Conservation (phyloP, 1,140 invertebrate genomes). For the Drosophila sulfurigaster region DNA sequence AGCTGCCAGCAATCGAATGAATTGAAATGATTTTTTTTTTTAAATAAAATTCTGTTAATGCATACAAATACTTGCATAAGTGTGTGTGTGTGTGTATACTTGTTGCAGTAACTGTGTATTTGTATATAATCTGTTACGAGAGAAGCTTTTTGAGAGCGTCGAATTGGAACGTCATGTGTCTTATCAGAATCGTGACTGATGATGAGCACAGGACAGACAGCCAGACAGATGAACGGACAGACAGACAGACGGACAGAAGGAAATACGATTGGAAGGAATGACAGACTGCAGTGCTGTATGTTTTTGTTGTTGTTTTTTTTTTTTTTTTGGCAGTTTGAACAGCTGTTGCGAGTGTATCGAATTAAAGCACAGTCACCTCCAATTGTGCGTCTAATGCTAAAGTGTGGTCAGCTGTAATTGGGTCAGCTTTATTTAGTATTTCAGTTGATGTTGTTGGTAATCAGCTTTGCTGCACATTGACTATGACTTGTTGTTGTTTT, state of each 20-base stretch:
- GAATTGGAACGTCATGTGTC: constrained; percentile 42
- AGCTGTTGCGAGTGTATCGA: neutral
- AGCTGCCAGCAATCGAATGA: constrained; percentile 44
- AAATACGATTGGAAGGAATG: constrained; percentile 3
- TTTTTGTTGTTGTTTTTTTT: neutral
- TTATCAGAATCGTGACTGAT: constrained; percentile 44
- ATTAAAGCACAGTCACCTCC: constrained; percentile 10
- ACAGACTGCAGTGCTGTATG: neutral
- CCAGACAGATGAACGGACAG: constrained; percentile 10
- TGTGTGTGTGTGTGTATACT: constrained; percentile 20
- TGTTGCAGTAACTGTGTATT: constrained; percentile 10
- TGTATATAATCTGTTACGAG: constrained; percentile 27
- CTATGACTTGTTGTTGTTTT: constrained; percentile 13
- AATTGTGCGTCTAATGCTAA: constrained; percentile 32
- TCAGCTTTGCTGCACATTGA: constrained; percentile 10
- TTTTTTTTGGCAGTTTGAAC: neutral
- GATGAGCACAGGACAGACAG: constrained; percentile 16
- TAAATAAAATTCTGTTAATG: constrained; percentile 30
- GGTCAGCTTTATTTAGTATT: constrained; percentile 18
- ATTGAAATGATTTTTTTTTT: constrained; percentile 43
- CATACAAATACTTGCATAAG: constrained; percentile 6
- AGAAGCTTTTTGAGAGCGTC: constrained; percentile 40
- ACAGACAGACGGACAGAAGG: constrained; percentile 10
- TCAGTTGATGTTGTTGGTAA: constrained; percentile 11
- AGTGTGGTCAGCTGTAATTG: neutral